Evolutionary conservation across 1,140 invertebrate genomes (phyloP).

Genomic region (Armadillidium nasatum): DNA sequence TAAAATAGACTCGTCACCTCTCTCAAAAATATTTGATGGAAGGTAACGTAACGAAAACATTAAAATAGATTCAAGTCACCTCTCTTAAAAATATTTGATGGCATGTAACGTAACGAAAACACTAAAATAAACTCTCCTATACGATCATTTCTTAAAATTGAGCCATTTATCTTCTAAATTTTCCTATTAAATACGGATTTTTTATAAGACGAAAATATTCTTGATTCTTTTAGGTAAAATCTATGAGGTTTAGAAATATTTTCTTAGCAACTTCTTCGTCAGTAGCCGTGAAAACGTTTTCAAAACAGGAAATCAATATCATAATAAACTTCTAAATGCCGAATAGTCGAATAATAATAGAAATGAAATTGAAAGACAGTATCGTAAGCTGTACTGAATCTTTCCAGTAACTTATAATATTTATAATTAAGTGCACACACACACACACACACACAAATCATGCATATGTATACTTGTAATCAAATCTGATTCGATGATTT

Average conservation of each 20-base stretch:
- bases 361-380: too few relatives aligned
- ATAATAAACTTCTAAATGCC: neutral
- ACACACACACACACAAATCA: neutral
- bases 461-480: neutral
- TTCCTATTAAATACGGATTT: too few relatives aligned
- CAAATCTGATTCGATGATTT: neutral
- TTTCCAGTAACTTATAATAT: too few relatives aligned
- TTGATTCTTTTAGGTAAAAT: too few relatives aligned
- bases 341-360: too few relatives aligned
- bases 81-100: conserved; percentile 35
- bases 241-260: neutral
- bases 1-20: conserved; percentile 28
- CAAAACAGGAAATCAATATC: too few relatives aligned
- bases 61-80: conserved; percentile 26
- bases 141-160: too few relatives aligned
- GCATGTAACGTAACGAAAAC: conserved; percentile 24
- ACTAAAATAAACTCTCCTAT: neutral
- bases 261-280: too few relatives aligned
- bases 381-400: too few relatives aligned
- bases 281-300: too few relatives aligned
- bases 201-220: too few relatives aligned
- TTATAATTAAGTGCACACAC: too few relatives aligned
- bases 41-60: conserved; percentile 25
- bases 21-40: conserved; percentile 33
- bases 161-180: neutral